Percentiles rank a stretch among this genome's conserved stretches.
These are phyloP conservation scores for Heliothis virescens DNA, from an alignment of 1,140 invertebrate species.

Conservation along the genomic window DNA sequence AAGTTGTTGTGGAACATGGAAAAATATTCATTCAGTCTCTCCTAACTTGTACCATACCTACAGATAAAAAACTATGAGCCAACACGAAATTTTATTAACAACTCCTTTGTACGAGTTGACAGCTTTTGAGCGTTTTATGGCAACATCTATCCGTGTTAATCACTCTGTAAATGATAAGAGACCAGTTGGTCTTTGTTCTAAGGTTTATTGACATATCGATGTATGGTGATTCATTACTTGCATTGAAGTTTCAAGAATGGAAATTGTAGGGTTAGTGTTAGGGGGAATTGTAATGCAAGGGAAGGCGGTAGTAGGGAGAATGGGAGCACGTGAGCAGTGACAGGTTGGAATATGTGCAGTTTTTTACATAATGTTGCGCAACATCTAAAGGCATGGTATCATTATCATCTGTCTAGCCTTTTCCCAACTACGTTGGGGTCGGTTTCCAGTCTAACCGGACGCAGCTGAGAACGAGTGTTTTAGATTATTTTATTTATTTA, in stretches of 20 bases:
- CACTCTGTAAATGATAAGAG: slow-evolving; percentile 66
- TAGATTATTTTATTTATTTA: no score
- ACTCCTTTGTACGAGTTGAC: slow-evolving; percentile 72
- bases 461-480: no score
- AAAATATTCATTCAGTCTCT: not conserved
- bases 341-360: no score
- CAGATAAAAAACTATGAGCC: slow-evolving; percentile 71
- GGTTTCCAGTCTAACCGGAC: no score
- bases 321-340: no score
- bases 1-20: no score
- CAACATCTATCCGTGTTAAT: slow-evolving; percentile 64
- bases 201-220: slow-evolving; percentile 61
- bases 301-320: no score
- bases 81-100: slow-evolving; percentile 77
- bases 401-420: no score
- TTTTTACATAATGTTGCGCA: no score
- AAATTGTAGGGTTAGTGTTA: not conserved
- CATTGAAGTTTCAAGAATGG: slow-evolving; percentile 41
- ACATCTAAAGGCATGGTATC: no score
- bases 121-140: slow-evolving; percentile 47
- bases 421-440: no score
- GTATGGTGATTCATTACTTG: slow-evolving; percentile 47
- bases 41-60: slow-evolving; percentile 52
- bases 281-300: not conserved
- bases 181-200: slow-evolving; percentile 64